phyloP scores from a whole-genome alignment of 1,140 invertebrate genomes.

The Leucophenga varia region DNA sequence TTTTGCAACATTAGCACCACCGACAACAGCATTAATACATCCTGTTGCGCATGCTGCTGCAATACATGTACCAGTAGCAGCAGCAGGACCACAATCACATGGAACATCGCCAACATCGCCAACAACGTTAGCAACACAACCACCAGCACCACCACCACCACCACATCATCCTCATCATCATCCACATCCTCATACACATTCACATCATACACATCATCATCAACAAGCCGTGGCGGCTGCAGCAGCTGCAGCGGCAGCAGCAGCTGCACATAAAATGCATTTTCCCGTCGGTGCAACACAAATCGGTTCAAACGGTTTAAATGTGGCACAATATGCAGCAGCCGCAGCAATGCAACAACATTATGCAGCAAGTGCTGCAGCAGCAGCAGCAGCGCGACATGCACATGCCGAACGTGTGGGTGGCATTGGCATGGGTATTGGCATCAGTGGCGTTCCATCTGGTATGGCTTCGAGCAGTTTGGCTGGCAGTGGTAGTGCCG shows the following conservation, averaged over 20 bases:
- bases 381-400: conserved; percentile 16
- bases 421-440: conserved; percentile 12
- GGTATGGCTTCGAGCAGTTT: conserved; percentile 3
- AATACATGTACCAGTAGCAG: too few species aligned
- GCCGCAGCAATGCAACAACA: conserved; percentile 52
- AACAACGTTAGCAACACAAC: too few species aligned
- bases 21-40: conserved; percentile 1
- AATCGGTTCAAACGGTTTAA: conserved; percentile 39
- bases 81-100: conserved; percentile 14
- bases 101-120: neutral
- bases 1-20: neutral
- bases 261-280: conserved; percentile 18
- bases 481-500: conserved; percentile 17
- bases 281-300: conserved; percentile 28
- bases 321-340: conserved; percentile 49
- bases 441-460: conserved; percentile 1
- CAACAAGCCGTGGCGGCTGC: conserved; percentile 14
- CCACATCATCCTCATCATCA: neutral
- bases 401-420: conserved; percentile 25
- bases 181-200: neutral
- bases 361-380: conserved; percentile 37
- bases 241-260: conserved; percentile 15
- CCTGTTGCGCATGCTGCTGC: too few species aligned
- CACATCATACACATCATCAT: neutral
- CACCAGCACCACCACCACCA: too few species aligned